Evolutionary conservation across 1,140 invertebrate species (phyloP), one percentile per base, ranked within the genome.

Genomic region (Ooceraea biroi): DNA sequence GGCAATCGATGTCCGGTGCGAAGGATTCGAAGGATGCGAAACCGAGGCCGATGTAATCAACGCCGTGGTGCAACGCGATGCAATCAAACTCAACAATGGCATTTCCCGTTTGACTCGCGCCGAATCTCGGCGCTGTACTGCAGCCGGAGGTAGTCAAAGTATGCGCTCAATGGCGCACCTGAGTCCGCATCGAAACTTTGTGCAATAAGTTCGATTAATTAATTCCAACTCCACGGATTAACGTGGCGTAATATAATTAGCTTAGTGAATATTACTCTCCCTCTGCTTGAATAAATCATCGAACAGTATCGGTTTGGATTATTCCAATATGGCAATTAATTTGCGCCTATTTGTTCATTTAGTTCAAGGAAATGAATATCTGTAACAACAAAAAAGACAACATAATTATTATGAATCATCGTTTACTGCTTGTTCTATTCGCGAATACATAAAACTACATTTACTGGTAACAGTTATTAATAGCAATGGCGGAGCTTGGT

Each of bases 151-250:
- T 80, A 71, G 66, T 17, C 76, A 80, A 80, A 80, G 66, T 80
- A 71, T 80, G 76, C 65, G n/a, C 57, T 80, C 52, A 80, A 69
- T 71, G 65, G 76, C 65, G 52, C 76, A 80, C 65, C 76, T 80
- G 76, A 80, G 50, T 44, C 65, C 25, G 30, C 50, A n/a, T 25
- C 27, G 52, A 63, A 80, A 80, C 76, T 80, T 80, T 58, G 52
- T 44, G 76, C 76, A 71, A 69, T 80, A 80, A 80, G 76, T 80
- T 80, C 76, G 65, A 80, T 80, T 80, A 80, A 80, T 80, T 80
- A 80, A 80, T 71, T 80, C 52, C 61, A 65, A 57, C 69, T 22
- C 76, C 65, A 0, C 76, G 50, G 65, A 71, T 80, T 80, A 80
- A 80, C 52, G 41, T 46, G 52, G 22, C 22, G 27, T 80, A 80